Conservation (phyloP, 2,113 vertebrate species). For the Myanophis thanlyinensis region DNA sequence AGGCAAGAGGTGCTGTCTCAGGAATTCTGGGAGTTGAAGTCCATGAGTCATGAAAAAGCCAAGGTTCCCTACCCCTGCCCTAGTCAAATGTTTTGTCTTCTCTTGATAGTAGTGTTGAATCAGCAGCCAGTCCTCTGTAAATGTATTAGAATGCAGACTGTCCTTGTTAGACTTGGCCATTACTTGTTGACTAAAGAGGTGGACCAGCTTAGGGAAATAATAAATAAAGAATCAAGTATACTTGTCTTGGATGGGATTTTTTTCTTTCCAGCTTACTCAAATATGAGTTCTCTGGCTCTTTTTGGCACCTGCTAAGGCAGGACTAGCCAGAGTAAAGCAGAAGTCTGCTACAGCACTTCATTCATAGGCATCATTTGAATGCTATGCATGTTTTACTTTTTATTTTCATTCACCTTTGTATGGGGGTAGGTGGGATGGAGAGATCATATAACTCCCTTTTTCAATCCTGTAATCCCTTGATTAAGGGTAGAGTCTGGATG, state of each 20-base stretch:
- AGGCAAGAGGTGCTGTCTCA: too few species aligned
- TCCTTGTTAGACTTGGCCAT: conserved; percentile 53
- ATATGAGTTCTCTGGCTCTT: conserved; percentile 52
- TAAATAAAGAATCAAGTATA: conserved; percentile 66
- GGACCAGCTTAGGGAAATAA: conserved; percentile 56
- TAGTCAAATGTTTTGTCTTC: background rate
- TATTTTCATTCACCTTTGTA: conserved; percentile 63
- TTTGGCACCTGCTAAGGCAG: conserved; percentile 60
- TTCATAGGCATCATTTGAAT: conserved; percentile 70
- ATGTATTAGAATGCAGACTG: conserved; percentile 34
- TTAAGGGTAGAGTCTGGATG: background rate
- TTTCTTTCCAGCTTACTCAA: conserved; percentile 67
- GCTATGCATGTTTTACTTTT: conserved; percentile 58
- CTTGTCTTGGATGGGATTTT: conserved; percentile 65
- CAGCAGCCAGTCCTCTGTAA: conserved; percentile 35
- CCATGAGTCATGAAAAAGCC: too few species aligned
- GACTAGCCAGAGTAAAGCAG: conserved; percentile 68
- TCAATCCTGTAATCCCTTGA: background rate
- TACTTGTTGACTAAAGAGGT: conserved; percentile 54
- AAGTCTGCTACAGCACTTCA: conserved; percentile 71
- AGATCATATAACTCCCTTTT: conserved; percentile 23
- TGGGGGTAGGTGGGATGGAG: conserved; percentile 16
- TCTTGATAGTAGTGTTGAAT: background rate
- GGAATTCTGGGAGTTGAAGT: too few species aligned
- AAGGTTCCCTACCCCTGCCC: too few species aligned